Conservation (phyloP, 2,113 vertebrate genomes). For the Octodon degus region DNA sequence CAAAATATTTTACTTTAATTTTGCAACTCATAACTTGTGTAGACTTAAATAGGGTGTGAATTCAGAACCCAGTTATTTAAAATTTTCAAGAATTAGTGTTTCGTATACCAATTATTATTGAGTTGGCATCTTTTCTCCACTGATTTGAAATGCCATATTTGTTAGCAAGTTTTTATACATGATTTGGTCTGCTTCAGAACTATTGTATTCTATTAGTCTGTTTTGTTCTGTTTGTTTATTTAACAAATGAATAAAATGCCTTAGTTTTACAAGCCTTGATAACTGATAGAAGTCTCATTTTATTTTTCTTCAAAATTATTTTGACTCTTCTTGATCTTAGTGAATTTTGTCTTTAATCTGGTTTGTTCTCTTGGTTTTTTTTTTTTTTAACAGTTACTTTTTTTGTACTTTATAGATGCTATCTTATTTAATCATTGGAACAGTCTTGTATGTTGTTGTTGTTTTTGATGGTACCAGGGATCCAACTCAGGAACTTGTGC, state of each 20-base stretch:
- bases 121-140: not conserved
- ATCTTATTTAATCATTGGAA: not conserved
- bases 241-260: not conserved
- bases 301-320: not conserved
- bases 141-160: not conserved
- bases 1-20: no score
- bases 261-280: not conserved
- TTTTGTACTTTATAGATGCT: not conserved
- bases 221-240: not conserved
- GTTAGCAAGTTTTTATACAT: not conserved
- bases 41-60: no score
- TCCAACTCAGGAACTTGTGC: no score
- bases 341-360: not conserved
- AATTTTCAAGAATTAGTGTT: not conserved
- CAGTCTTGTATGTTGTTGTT: not conserved
- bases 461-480: no score
- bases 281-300: not conserved
- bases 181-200: not conserved
- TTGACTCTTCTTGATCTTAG: not conserved
- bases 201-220: not conserved
- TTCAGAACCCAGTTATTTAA: no score
- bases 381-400: not conserved
- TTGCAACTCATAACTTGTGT: no score
- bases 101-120: not conserved
- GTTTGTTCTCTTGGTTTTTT: not conserved